Evolutionary conservation across 1,140 invertebrate species (phyloP).

Genomic region (Ips nitidus): DNA sequence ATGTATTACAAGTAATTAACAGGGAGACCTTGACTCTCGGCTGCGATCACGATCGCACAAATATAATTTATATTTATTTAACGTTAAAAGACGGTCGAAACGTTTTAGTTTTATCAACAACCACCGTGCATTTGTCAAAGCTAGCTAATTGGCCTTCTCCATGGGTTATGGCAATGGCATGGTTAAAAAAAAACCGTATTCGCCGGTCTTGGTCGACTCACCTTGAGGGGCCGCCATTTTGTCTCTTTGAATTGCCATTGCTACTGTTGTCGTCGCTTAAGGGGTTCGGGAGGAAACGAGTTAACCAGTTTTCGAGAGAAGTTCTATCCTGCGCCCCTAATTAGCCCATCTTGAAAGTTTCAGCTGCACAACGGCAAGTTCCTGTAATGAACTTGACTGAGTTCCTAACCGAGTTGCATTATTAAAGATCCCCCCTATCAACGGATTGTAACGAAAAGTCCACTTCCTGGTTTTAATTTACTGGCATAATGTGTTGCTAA

Average conservation of each 20-base stretch:
- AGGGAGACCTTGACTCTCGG: conserved; percentile 14
- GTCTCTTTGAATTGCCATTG: not conserved
- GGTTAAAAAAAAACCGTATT: not conserved
- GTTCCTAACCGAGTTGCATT: not conserved
- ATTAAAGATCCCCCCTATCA: not conserved
- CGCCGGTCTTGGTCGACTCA: conserved; percentile 3
- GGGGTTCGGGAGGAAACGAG: too few relatives aligned
- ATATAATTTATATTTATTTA: conserved; percentile 4
- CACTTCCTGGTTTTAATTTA: too few relatives aligned
- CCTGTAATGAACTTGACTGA: conserved; percentile 12
- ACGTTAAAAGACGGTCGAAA: conserved; percentile 1
- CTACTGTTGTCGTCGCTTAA: not conserved
- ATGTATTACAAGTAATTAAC: conserved; percentile 5
- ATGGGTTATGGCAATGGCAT: not conserved
- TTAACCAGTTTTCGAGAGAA: too few relatives aligned
- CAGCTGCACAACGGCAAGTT: conserved; percentile 6
- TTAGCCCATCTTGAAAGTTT: conserved; percentile 5
- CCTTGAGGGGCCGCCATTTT: conserved; percentile 10
- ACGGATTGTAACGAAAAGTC: too few relatives aligned
- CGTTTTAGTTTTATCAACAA: conserved; percentile 20
- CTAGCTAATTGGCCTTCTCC: conserved; percentile 4
- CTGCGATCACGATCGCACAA: conserved; percentile 1
- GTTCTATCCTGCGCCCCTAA: too few relatives aligned
- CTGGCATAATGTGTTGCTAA: too few relatives aligned
- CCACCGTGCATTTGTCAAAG: conserved; percentile 13